Percentiles rank a stretch among this genome's conserved stretches.
Conservation (phyloP, 1,140 invertebrate species). For the Lepidurus arcticus region DNA sequence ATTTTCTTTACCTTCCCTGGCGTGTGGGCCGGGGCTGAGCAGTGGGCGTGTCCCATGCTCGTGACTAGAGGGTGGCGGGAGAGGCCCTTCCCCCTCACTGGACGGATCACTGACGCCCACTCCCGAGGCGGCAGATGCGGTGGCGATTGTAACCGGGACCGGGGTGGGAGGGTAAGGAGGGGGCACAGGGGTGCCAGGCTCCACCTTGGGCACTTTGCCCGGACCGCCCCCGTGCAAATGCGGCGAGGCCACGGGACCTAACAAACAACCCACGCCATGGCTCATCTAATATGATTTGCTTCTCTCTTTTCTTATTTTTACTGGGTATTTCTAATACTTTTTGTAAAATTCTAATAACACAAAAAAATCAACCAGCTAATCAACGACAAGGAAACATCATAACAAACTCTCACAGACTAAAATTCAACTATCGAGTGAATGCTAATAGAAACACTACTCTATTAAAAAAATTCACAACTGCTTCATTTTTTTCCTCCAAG, state of each 20-base stretch:
- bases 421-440: neutral
- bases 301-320: slow-evolving; percentile 15
- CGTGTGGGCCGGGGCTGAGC: slow-evolving; percentile 27
- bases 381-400: slow-evolving; percentile 5
- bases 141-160: slow-evolving; percentile 20
- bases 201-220: slow-evolving; percentile 32
- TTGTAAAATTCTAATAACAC: neutral
- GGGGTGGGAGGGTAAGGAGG: slow-evolving; percentile 20
- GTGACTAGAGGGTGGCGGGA: slow-evolving; percentile 29
- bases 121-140: slow-evolving; percentile 5
- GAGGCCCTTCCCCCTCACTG: slow-evolving; percentile 22
- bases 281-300: slow-evolving; percentile 29
- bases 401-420: slow-evolving; percentile 4
- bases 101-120: slow-evolving; percentile 25
- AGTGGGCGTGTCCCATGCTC: slow-evolving; percentile 27
- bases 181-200: slow-evolving; percentile 29
- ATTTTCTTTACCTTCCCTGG: slow-evolving; percentile 32
- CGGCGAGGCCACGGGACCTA: slow-evolving; percentile 32
- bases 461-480: no score
- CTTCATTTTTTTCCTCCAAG: no score
- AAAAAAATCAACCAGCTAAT: neutral
- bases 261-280: slow-evolving; percentile 31
- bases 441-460: slow-evolving; percentile 20
- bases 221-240: slow-evolving; percentile 42
- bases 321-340: neutral